phyloP scores from a whole-genome alignment of 2,113 vertebrate species.

The Myanophis thanlyinensis region DNA sequence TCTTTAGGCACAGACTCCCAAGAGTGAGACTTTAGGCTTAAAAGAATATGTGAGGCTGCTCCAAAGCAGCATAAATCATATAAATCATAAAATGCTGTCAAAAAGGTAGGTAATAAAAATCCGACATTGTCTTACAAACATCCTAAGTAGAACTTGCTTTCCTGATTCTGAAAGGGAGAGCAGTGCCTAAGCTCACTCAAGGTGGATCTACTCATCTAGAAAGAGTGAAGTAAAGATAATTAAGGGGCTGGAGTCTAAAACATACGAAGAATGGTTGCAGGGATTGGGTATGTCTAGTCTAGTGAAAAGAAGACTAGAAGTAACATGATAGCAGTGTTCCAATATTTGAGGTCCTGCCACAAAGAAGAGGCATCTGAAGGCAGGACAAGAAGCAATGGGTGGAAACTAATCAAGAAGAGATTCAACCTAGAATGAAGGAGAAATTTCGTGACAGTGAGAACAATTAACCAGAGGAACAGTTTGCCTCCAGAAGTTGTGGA shows the following conservation, averaged over 20 bases:
- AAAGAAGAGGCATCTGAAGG: neutral
- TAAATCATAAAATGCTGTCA: slow-evolving; percentile 14
- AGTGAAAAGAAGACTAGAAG: neutral
- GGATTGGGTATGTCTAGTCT: neutral
- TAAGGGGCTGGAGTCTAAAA: neutral
- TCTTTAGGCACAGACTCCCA: slow-evolving; percentile 15
- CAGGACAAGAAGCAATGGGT: neutral
- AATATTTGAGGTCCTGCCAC: neutral
- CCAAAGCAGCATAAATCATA: slow-evolving; percentile 9
- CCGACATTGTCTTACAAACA: neutral
- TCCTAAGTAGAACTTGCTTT: neutral
- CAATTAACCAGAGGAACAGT: neutral
- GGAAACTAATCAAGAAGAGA: neutral
- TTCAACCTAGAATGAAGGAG: neutral
- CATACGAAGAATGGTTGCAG: neutral
- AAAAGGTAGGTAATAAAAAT: neutral
- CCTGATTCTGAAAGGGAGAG: neutral
- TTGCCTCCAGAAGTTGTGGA: neutral
- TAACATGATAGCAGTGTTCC: neutral
- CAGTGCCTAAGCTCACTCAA: neutral
- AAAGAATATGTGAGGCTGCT: neutral
- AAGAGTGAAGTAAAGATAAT: neutral
- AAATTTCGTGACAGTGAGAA: neutral
- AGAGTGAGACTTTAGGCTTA: slow-evolving; percentile 1
- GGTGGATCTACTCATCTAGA: neutral